These are phyloP conservation scores for Isurus oxyrinchus DNA, from an alignment of 2,113 vertebrate genomes.

Conservation along the genomic window DNA sequence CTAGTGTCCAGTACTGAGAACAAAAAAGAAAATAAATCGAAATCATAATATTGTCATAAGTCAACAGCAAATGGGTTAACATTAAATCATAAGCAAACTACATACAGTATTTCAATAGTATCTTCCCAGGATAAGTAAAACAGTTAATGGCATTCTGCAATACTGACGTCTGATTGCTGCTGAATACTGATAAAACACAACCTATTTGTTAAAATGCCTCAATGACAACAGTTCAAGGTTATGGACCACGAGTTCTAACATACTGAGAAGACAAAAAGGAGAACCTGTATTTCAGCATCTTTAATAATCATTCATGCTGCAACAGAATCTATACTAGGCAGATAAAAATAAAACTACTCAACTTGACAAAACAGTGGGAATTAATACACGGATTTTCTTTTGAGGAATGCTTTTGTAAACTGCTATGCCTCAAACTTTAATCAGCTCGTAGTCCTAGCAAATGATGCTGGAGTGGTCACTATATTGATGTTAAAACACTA, in stretches of 20 bases:
- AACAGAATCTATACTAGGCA: not conserved
- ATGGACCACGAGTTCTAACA: not conserved
- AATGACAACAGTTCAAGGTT: not conserved
- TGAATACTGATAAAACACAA: not conserved
- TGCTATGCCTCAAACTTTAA: not conserved
- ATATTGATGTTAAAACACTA: not conserved
- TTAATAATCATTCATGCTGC: not conserved
- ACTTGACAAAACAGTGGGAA: not conserved
- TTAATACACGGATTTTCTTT: not conserved
- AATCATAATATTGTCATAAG: not conserved
- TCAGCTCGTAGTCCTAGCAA: not conserved
- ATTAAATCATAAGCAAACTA: not conserved
- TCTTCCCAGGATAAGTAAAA: not conserved
- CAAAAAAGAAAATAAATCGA: not conserved
- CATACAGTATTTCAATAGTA: not conserved
- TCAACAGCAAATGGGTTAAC: not conserved
- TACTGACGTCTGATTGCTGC: not conserved
- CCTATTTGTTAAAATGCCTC: not conserved
- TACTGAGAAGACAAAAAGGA: not conserved
- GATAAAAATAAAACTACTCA: not conserved
- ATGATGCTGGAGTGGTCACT: constrained; percentile 12
- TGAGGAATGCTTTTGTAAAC: not conserved
- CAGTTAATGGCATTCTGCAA: not conserved
- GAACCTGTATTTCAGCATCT: not conserved
- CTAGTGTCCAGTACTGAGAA: not conserved